Evolutionary conservation across 1,140 invertebrate species (phyloP).

Genomic region (Bombus soroeensis): DNA sequence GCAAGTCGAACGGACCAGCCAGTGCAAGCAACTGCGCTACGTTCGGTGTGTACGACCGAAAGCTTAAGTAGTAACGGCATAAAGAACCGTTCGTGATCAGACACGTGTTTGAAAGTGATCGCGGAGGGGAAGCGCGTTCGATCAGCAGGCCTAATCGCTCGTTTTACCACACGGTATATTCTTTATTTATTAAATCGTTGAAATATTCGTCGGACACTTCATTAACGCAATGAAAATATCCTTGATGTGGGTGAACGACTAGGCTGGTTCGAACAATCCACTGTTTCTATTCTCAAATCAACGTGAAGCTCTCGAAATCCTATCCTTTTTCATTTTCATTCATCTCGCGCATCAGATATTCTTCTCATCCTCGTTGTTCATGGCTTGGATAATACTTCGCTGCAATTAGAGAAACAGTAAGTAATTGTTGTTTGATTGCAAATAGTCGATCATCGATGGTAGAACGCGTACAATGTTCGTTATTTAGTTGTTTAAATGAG

Average conservation of each 20-base stretch:
- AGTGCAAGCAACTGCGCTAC: constrained; percentile 52
- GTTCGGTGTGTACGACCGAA: constrained; percentile 26
- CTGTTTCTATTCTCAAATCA: not conserved
- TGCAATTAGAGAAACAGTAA: not conserved
- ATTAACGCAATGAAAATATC: not conserved
- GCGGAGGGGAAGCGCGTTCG: not conserved
- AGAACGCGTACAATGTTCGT: not conserved
- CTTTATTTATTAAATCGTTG: not conserved
- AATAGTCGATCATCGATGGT: not conserved
- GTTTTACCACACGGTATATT: constrained; percentile 43
- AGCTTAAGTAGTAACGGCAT: constrained; percentile 16
- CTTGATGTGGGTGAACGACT: not conserved
- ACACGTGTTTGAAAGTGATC: constrained; percentile 56
- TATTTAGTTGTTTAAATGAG: not conserved
- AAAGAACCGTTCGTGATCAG: constrained; percentile 9
- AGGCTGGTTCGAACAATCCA: no score
- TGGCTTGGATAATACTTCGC: not conserved
- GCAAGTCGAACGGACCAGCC: constrained; percentile 19
- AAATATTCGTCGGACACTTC: not conserved
- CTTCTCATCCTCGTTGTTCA: not conserved
- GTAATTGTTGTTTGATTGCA: not conserved
- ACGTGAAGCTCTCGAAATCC: not conserved
- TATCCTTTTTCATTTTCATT: not conserved
- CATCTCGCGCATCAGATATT: not conserved
- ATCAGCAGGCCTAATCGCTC: not conserved